phyloP scores from a whole-genome alignment of 2,797 vertebrate species.

The Odontamblyopus lacepedii region DNA sequence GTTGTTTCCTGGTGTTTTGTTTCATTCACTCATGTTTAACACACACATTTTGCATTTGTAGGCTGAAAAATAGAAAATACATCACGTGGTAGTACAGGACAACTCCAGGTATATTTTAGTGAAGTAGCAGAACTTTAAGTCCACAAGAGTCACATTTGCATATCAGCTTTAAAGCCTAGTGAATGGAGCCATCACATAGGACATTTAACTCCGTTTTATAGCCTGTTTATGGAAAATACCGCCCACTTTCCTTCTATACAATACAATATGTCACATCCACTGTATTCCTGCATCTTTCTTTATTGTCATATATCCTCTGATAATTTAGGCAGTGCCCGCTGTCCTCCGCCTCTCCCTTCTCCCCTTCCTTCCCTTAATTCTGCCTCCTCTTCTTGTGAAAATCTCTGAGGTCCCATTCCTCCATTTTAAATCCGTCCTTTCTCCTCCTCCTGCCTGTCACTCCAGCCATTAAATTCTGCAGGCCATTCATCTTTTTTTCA shows the following conservation, averaged over 20 bases:
- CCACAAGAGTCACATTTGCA: no score
- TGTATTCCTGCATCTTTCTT: constrained; percentile 42
- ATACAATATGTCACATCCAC: constrained; percentile 28
- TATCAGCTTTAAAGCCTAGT: not conserved
- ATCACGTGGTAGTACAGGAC: no score
- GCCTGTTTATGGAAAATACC: not conserved
- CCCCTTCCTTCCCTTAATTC: constrained; percentile 16
- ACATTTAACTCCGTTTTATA: not conserved
- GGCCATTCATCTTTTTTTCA: constrained; percentile 19
- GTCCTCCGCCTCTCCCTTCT: not conserved
- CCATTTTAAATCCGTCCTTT: constrained; percentile 26
- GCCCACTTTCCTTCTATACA: not conserved
- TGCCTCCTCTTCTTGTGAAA: constrained; percentile 26
- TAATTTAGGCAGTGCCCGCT: constrained; percentile 39
- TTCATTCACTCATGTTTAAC: no score
- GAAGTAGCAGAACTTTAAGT: no score
- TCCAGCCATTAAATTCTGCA: constrained; percentile 33
- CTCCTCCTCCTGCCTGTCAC: constrained; percentile 31
- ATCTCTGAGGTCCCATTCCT: constrained; percentile 43
- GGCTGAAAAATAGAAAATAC: no score
- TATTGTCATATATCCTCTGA: constrained; percentile 50
- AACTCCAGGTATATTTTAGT: no score
- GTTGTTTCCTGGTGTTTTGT: no score
- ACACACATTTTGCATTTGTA: no score
- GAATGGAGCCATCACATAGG: not conserved